Evolutionary conservation across 2,797 vertebrate species (phyloP), one percentile per base, ranked within the genome.

Genomic region (Xiphophorus birchmanni): DNA sequence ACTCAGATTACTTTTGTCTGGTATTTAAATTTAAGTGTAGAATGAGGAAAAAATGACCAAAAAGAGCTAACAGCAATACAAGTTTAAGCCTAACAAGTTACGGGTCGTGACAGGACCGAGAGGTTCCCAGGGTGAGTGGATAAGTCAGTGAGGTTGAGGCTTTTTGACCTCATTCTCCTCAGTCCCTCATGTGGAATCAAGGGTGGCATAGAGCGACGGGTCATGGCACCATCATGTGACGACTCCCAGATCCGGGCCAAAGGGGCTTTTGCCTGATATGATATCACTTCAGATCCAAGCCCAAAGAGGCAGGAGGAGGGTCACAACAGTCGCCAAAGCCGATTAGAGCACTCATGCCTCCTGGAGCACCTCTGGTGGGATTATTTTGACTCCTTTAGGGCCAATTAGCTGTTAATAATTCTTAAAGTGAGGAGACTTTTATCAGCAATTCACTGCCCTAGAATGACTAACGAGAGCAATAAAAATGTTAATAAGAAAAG

Each of bases 351-450:
- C 89, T 90, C 87, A 91, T 73, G 32, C 90, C 86, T 87, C 80
- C 83, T 65, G 78, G 83, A 90, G 90, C 81, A 87, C 73, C 79
- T 85, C 84, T 89, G 60, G 21, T 35, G 54, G 90, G 93, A 94
- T 95, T 93, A 95, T 84, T 88, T 84, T 82, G 90, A 94, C 83
- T 94, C 13, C 92, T 94, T 91, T 94, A 76, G 90, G 91, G 82
- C 91, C 90, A 95, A 95, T 96, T 96, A 96, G 86, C 90, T 92
- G 91, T 94, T 94, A 94, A 95, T 95, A 94, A 94, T 94, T 93
- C 91, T 89, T 88, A 89, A 95, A 92, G 93, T 87, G 52, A 93
- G 90, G 86, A 89, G 87, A 93, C 90, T 87, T 89, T 86, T 94
- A 76, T 89, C 82, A 88, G 91, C 93, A 93, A 94, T 91, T 93